Evolutionary conservation across 2,888 invertebrate species (phyloP), one percentile per base, ranked within the genome.

Genomic region (Ischnura elegans): DNA sequence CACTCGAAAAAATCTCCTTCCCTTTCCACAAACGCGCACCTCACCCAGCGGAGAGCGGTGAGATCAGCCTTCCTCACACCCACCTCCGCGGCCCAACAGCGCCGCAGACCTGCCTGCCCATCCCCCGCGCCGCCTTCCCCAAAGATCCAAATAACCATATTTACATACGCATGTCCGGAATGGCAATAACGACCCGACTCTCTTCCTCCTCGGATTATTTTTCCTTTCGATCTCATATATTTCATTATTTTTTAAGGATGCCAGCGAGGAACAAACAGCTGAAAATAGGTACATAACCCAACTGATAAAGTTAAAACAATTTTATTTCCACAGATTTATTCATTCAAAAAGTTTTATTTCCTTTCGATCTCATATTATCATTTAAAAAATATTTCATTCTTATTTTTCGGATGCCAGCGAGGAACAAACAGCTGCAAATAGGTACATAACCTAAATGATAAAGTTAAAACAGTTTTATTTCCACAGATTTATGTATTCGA

Each of bases 71-170:
- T 66, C 21, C 90, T 47, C 43, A 61, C 90, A 36, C 36, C 85
- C 85, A n/a, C 42, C 43, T 43, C 45, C n/a, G 13, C 55, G 87
- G n/a, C 25, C 16, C n/a, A 13, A 76, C 13, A 29, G 25, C 16
- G 16, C 76, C 76, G 10, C 36, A 36, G 13, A 25, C 61, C 61
- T 61, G 29, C 43, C 86, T 43, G 10, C 85, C 5, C 51, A 16
- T 19, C 45, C 29, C 86, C 51, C 19, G 19, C 87, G 19, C 5
- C 55, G 8, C 61, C 90, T n/a, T 61, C 90, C 43, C 61, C n/a
- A 66, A 51, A 90, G 90, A 66, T 90, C 90, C 90, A 90, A 90
- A 90, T 90, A 90, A 66, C 90, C 90, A 61, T 90, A 90, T 90
- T 90, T 90, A 66, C 90, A 90, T 90, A 90, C 66, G 90, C 90